Evolutionary conservation across 2,888 invertebrate genomes (phyloP).

Genomic region (Pinctada fucata): DNA sequence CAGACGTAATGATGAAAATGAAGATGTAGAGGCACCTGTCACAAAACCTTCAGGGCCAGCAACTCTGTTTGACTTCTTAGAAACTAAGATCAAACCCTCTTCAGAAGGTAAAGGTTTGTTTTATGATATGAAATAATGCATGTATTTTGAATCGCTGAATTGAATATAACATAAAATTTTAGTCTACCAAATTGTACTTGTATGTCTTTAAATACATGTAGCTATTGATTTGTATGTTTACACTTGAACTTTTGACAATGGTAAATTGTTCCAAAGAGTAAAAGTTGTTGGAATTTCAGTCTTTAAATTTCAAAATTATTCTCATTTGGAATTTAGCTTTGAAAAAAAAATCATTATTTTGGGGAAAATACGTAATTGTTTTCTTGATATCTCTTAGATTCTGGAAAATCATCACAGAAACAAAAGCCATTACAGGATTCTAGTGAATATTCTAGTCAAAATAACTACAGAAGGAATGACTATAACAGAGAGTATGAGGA

Average conservation of each 20-base stretch:
- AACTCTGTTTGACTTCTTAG: conserved; percentile 76
- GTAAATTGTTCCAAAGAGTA: too few relatives aligned
- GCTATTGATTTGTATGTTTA: too few relatives aligned
- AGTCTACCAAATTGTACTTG: too few relatives aligned
- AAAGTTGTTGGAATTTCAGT: not conserved
- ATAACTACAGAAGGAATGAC: not conserved
- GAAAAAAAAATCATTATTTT: too few relatives aligned
- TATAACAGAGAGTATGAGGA: not conserved
- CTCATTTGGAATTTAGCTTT: too few relatives aligned
- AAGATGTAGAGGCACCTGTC: conserved; percentile 59
- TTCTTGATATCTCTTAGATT: conserved; percentile 12
- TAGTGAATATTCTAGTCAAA: not conserved
- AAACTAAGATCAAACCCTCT: conserved; percentile 71
- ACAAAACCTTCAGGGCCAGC: conserved; percentile 74
- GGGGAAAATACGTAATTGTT: not conserved
- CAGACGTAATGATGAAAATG: conserved; percentile 51
- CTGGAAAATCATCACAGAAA: conserved; percentile 6
- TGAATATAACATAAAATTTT: too few relatives aligned
- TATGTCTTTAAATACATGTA: too few relatives aligned
- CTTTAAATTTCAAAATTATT: not conserved
- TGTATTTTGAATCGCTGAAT: too few relatives aligned
- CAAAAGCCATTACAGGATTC: conserved; percentile 16
- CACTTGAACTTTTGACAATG: too few relatives aligned
- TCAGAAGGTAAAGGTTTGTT: conserved; percentile 48
- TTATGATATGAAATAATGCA: too few relatives aligned